Percentiles rank a stretch among this genome's conserved stretches.
Evolutionary conservation across 1,140 invertebrate species (phyloP).

Genomic region (Conus ventricosus): DNA sequence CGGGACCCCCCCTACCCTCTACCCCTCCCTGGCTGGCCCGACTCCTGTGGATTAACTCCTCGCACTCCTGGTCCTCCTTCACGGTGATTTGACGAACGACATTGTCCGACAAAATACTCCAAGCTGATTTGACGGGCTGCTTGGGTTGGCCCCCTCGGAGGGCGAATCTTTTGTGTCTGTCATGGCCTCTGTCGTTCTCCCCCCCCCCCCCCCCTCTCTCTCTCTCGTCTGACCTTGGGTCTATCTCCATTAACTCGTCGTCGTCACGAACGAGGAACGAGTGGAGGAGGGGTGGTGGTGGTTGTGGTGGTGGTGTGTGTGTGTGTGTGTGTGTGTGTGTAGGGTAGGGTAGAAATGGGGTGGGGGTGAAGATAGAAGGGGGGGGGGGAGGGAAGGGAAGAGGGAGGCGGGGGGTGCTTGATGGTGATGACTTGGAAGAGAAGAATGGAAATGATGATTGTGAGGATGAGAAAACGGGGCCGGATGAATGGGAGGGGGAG

Average conservation of each 20-base stretch:
- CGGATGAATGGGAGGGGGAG: not conserved
- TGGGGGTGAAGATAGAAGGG: not conserved
- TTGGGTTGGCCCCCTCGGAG: not conserved
- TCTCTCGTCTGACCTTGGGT: not conserved
- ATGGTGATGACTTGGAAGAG: no score
- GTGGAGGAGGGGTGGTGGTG: not conserved
- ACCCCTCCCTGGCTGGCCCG: not conserved
- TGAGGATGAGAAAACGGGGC: not conserved
- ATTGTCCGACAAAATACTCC: not conserved
- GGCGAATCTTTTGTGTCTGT: not conserved
- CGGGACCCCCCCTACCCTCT: not conserved
- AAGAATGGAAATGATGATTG: not conserved
- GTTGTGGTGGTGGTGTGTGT: not conserved
- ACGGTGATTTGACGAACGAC: slow-evolving; percentile 4
- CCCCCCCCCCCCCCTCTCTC: not conserved
- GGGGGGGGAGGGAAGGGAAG: no score
- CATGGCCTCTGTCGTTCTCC: not conserved
- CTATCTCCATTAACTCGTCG: not conserved
- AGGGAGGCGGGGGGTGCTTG: no score
- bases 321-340: not conserved
- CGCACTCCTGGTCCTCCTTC: not conserved
- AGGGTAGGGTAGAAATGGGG: no score
- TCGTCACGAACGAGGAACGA: not conserved
- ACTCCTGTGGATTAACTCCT: not conserved
- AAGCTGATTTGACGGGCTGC: not conserved